These are phyloP conservation scores for Steinernema scapterisci DNA, from an alignment of 2,888 invertebrate species.

Conservation along the genomic window DNA sequence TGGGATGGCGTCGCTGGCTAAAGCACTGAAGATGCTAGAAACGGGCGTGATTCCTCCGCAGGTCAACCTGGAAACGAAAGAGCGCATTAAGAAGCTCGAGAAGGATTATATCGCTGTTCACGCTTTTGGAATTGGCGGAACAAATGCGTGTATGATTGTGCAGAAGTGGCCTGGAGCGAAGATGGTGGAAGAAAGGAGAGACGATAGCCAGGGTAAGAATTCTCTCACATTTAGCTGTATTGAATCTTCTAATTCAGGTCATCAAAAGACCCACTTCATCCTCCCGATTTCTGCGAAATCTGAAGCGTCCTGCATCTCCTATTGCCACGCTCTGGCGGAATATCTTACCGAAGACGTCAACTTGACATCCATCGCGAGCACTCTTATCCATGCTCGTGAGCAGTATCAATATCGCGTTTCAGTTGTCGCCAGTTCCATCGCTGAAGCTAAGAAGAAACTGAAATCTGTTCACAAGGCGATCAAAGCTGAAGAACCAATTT, in stretches of 20 bases:
- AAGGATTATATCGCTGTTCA: conserved; percentile 48
- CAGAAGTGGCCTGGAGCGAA: background rate
- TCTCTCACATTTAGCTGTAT: no score
- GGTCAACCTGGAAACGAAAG: conserved; percentile 44
- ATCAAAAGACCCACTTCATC: conserved; percentile 31
- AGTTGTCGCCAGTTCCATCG: conserved; percentile 33
- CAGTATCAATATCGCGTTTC: conserved; percentile 40
- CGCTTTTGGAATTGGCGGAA: conserved; percentile 64
- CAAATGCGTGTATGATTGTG: conserved; percentile 44
- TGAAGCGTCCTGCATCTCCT: conserved; percentile 23
- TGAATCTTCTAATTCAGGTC: no score
- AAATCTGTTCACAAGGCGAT: background rate
- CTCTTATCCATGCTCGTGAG: conserved; percentile 45
- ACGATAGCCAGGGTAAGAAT: no score
- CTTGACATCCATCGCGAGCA: conserved; percentile 35
- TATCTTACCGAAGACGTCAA: conserved; percentile 37
- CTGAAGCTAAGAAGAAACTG: conserved; percentile 39
- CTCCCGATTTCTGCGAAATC: conserved; percentile 49
- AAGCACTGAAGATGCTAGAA: conserved; percentile 55
- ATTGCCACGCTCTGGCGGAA: conserved; percentile 17
- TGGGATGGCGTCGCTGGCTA: conserved; percentile 55
- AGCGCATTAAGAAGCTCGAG: background rate
- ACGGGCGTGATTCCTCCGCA: conserved; percentile 54
- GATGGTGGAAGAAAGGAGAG: no score
- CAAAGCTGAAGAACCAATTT: background rate